These are phyloP conservation scores for Tenodera sinensis DNA, from an alignment of 2,888 invertebrate genomes.

Conservation along the genomic window DNA sequence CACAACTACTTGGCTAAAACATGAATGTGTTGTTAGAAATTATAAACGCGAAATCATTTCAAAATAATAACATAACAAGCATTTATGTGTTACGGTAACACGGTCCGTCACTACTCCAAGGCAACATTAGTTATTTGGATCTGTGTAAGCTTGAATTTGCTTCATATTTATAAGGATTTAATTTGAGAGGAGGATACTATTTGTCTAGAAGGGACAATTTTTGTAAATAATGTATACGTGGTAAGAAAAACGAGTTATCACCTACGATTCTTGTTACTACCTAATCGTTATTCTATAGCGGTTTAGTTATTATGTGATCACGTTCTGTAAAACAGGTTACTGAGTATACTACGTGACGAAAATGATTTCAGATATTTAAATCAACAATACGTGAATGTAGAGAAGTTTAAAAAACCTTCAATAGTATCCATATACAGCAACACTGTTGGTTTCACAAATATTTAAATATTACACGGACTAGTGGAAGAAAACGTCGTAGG, in stretches of 20 bases:
- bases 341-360: neutral
- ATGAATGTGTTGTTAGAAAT: neutral
- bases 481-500: no score
- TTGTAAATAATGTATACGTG: neutral
- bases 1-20: neutral
- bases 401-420: no score
- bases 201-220: neutral
- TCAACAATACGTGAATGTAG: neutral
- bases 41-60: neutral
- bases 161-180: neutral
- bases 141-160: neutral
- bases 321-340: neutral
- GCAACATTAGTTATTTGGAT: neutral
- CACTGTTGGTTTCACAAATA: no score
- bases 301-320: neutral
- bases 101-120: neutral
- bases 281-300: neutral
- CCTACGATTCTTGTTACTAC: neutral
- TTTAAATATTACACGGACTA: no score
- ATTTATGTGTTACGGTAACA: neutral
- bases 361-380: neutral
- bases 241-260: neutral
- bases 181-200: neutral
- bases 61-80: neutral
- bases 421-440: no score